A percentile compares a stretch with the other conserved stretches of the same genome.
Evolutionary conservation across 1,140 invertebrate species (phyloP).

Genomic region (Saccostrea glomerata): DNA sequence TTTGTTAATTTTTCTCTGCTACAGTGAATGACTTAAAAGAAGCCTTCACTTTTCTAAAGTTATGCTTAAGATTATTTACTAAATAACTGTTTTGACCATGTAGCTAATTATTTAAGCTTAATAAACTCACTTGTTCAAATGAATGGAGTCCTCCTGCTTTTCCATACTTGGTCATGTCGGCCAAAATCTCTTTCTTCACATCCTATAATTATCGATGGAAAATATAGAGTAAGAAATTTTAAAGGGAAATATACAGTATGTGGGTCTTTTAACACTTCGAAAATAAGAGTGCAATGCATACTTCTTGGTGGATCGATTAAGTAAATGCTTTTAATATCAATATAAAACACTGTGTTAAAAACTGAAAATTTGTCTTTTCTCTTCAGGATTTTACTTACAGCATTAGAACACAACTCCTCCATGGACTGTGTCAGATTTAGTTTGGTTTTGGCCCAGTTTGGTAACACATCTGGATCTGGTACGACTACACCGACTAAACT

Average conservation of each 20-base stretch:
- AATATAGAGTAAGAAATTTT: background rate
- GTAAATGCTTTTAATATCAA: too few relatives aligned
- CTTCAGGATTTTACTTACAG: constrained; percentile 63
- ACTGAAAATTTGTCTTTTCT: background rate
- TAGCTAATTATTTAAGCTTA: too few relatives aligned
- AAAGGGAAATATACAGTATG: too few relatives aligned
- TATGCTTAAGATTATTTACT: too few relatives aligned
- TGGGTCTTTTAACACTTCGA: too few relatives aligned
- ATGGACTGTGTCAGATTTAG: constrained; percentile 90
- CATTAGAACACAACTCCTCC: constrained; percentile 91
- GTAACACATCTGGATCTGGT: constrained; percentile 95
- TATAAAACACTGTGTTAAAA: too few relatives aligned
- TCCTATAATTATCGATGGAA: constrained; percentile 74
- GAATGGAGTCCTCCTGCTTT: constrained; percentile 94
- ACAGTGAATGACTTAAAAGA: too few relatives aligned
- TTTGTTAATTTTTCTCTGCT: too few relatives aligned
- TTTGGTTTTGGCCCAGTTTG: constrained; percentile 90
- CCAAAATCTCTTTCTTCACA: constrained; percentile 93
- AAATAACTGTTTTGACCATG: too few relatives aligned
- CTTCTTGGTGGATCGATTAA: too few relatives aligned
- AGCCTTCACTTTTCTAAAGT: too few relatives aligned
- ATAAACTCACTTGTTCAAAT: constrained; percentile 92
- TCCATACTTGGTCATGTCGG: constrained; percentile 92
- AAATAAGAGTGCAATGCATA: too few relatives aligned
- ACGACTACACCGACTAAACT: constrained; percentile 96